Percentiles rank a stretch among this genome's conserved stretches.
Evolutionary conservation across 2,113 vertebrate species (phyloP).

Genomic region (Prunella fulvescens): DNA sequence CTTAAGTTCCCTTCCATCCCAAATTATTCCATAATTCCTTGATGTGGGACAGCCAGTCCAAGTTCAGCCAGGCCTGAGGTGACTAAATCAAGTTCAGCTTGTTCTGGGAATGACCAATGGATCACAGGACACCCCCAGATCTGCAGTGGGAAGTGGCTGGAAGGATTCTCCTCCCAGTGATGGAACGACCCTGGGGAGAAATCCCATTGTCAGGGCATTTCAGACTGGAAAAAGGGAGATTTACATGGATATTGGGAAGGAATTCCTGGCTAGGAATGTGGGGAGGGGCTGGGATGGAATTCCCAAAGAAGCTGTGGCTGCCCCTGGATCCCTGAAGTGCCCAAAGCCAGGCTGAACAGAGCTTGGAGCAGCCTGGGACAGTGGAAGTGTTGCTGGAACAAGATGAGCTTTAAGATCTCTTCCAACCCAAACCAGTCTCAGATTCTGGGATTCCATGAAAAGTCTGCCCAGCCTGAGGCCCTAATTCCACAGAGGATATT

Average conservation of each 20-base stretch:
- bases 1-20: background rate
- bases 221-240: background rate
- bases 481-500: background rate
- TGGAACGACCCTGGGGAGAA: background rate
- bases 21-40: background rate
- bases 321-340: background rate
- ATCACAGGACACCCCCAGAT: background rate
- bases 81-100: background rate
- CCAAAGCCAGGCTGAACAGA: background rate
- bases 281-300: background rate
- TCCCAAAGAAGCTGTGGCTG: background rate
- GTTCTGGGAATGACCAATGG: background rate
- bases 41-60: background rate
- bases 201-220: background rate
- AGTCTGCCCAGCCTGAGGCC: accelerated
- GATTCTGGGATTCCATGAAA: background rate
- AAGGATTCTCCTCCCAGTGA: background rate
- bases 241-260: background rate
- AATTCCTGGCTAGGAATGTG: background rate
- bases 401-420: background rate
- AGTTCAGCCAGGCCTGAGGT: background rate
- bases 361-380: accelerated
- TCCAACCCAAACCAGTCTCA: background rate
- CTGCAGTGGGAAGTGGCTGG: too few species aligned
- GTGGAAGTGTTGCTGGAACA: background rate